Base-by-base conservation (phyloP, 2,113 vertebrate genomes). In the Anguilla japonica region DNA sequence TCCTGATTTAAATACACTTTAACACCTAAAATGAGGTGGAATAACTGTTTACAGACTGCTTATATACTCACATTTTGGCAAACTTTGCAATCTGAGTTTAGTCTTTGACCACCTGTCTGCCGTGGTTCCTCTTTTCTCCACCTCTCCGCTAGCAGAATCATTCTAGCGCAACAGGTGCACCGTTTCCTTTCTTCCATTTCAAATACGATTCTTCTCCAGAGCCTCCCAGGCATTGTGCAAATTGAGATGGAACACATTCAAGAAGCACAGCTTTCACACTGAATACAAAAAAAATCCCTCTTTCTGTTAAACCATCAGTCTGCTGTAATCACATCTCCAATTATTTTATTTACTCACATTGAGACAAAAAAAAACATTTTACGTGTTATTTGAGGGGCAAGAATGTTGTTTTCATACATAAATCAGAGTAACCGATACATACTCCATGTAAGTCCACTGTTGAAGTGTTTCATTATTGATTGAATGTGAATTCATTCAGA, bases 1-100 rank as follows among this genome's bases (percentile, higher is more conserved):
- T 57, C 94, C 95, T 97, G 96, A 98, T 98, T 97, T 97, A 96
- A 96, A 96, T 96, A 96, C 94, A 96, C 97, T 97, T 95, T 96
- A 96, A 95, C 96, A 96, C 96, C 96, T 95, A 95, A 95, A 96
- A 96, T 95, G 22, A 86, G 85, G 40, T 82, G 79, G 56, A 67
- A 67, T 82, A 82, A 97, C 96, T 96, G 96, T 96, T 97, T 97
- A 97, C 97, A 98, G 97, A 98, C 97, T 98, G 97, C 97, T 96
- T 95, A 97, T 98, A 97, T 98, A 97, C 98, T 97, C 96, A 96
- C 96, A 96, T 99, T 97, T 97, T 97, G 97, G 98, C 97, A 98
- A 98, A 98, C 97, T 97, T 98, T 97, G 97, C 96, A 96, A 97
- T 97, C 96, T 96, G 96, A 97, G 97, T 94, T 97, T 96, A 3